Conservation (phyloP, 2,797 vertebrate species). For the Pipistrellus nathusii region DNA sequence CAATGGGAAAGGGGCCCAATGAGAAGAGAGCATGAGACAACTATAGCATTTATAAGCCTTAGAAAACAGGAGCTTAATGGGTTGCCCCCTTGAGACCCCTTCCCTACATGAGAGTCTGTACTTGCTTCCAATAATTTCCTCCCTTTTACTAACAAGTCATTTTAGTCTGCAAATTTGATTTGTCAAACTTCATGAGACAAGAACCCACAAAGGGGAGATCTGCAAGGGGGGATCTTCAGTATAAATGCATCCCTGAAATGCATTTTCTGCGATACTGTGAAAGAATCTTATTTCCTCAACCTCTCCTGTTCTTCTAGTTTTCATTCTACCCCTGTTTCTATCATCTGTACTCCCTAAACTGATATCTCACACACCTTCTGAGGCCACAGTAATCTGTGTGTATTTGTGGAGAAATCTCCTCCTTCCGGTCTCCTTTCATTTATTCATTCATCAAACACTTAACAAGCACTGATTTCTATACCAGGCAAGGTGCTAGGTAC, state of each 20-base stretch:
- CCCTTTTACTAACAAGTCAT: too few relatives aligned
- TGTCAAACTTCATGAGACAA: too few relatives aligned
- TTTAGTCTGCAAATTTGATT: too few relatives aligned
- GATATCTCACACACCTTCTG: neutral
- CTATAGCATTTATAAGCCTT: too few relatives aligned
- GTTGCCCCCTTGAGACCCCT: too few relatives aligned
- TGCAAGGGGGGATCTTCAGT: too few relatives aligned
- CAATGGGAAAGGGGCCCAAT: too few relatives aligned
- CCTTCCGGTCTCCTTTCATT: neutral
- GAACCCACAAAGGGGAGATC: too few relatives aligned
- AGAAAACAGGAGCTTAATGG: too few relatives aligned
- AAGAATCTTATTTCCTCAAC: neutral
- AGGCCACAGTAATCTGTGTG: neutral
- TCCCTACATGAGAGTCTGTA: too few relatives aligned
- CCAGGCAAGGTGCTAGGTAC: neutral
- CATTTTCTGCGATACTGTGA: fast-evolving
- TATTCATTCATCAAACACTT: conserved; percentile 12
- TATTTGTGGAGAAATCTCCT: neutral
- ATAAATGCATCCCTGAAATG: neutral
- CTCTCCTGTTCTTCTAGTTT: neutral
- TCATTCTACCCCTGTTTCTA: neutral
- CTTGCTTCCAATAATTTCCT: too few relatives aligned
- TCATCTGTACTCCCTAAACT: neutral
- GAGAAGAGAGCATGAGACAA: too few relatives aligned
- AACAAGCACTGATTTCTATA: neutral